Base-by-base conservation (phyloP, 2,888 invertebrate species). In the Pseudococcus longispinus region DNA sequence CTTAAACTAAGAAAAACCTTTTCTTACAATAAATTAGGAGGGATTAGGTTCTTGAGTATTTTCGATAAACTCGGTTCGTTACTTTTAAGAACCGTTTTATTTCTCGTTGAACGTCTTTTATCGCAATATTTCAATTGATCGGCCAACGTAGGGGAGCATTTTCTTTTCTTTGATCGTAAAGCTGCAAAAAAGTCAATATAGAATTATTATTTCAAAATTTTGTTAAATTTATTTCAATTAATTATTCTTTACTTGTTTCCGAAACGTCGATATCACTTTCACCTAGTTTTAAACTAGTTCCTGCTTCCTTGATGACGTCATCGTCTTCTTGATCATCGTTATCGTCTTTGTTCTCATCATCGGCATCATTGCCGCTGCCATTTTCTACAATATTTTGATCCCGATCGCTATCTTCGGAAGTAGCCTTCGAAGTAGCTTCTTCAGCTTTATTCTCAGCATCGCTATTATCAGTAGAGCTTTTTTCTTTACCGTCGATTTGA, bases 121-220 rank as follows among this genome's bases (percentile, higher is more conserved):
- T 92, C 92, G 89, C 95, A 95, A 95, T 95, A 95, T 84, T 95
- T 94, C 95, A 95, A 95, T 89, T 94, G 94, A 89, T 95, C 94
- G 29, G 88, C 82, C 15, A 88, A 26, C 0, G 88, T 88, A 5
- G 88, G 91, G 44, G 94, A 94, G 90, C 95, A 95, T 60, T 95
- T 93, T 88, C 95, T 92, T n/a, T 95, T 91, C 89, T 95, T 93
- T 18, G 88, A 84, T 83, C 88, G 77, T 26, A 82, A 85, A 55
- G 87, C 88, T 84, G 15, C 26, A 65, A 23, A 65, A 11, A 26
- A 26, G 0, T 37, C 77, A 77, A 29, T 37, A 37, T 23, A 26
- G 18, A 32, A 2, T 32, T 11, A 3, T 8, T 20, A 29, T 15
- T 51, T 51, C n/a, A 8, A n/a, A 6, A 51, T n/a, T 15, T n/a